A percentile compares a stretch with the other conserved stretches of the same genome.
These are phyloP conservation scores for Trichomalopsis sarcophagae DNA, from an alignment of 1,140 invertebrate genomes.

Conservation along the genomic window DNA sequence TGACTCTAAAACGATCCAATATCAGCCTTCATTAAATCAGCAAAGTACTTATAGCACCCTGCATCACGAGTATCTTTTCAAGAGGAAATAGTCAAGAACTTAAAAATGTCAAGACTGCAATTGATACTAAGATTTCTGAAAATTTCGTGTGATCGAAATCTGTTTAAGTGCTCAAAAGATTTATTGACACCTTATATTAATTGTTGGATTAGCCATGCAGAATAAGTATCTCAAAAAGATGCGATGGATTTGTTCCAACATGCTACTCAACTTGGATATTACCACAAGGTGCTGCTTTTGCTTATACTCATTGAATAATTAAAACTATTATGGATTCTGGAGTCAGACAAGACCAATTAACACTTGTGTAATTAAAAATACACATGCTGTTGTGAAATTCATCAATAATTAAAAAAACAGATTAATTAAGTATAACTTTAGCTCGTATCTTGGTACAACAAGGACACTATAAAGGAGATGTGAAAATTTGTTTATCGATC, in stretches of 20 bases:
- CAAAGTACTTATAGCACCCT: too few relatives aligned
- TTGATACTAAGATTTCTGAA: too few relatives aligned
- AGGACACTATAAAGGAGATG: conserved; percentile 79
- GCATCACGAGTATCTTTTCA: too few relatives aligned
- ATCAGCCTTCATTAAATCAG: too few relatives aligned
- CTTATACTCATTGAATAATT: conserved; percentile 90
- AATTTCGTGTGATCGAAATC: conserved; percentile 88
- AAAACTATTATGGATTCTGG: conserved; percentile 77
- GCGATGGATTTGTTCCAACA: conserved; percentile 93
- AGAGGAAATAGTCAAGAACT: too few relatives aligned
- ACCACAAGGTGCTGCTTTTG: conserved; percentile 83
- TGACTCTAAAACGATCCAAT: too few relatives aligned
- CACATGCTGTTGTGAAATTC: conserved; percentile 80
- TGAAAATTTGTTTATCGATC: conserved; percentile 80
- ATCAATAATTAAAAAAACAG: conserved; percentile 74
- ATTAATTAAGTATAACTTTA: conserved; percentile 81
- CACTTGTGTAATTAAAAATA: conserved; percentile 84
- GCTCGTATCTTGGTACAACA: conserved; percentile 79
- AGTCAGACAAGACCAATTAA: conserved; percentile 76
- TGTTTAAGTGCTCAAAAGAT: conserved; percentile 89
- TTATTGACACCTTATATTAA: conserved; percentile 87
- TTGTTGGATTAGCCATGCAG: conserved; percentile 93
- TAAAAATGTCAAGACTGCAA: too few relatives aligned
- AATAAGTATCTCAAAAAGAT: conserved; percentile 83
- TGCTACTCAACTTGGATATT: conserved; percentile 85